Percentiles rank a stretch among this genome's conserved stretches.
These are phyloP conservation scores for Rhadina sibilatrix DNA, from an alignment of 2,113 vertebrate genomes.

Conservation along the genomic window DNA sequence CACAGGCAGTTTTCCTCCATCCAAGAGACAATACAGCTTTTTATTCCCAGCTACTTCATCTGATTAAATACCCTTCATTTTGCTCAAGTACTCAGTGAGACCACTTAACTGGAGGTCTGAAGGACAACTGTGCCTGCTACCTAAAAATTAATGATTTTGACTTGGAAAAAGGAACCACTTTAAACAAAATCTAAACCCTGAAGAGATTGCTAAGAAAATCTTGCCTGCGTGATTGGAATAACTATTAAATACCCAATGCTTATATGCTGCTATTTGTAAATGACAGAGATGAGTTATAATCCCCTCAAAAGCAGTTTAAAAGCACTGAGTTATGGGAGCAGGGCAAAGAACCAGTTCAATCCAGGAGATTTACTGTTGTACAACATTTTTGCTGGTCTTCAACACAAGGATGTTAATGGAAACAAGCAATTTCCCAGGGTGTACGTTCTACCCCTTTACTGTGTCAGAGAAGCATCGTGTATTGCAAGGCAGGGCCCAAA, in stretches of 20 bases:
- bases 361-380: neutral
- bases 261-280: neutral
- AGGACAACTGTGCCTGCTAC: neutral
- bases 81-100: constrained; percentile 12
- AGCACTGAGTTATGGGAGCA: neutral
- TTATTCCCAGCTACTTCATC: neutral
- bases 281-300: neutral
- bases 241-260: neutral
- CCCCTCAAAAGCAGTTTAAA: neutral
- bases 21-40: neutral
- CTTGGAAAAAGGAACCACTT: neutral
- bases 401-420: neutral
- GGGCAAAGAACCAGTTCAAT: neutral
- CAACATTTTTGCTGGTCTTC: neutral
- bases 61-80: neutral
- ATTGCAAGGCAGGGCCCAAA: neutral
- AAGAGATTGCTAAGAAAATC: neutral
- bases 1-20: neutral
- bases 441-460: neutral
- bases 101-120: neutral
- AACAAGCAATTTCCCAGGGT: neutral
- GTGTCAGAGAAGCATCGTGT: neutral
- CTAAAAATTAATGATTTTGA: neutral
- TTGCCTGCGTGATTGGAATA: neutral
- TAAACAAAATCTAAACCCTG: neutral